Conservation (phyloP, 2,113 vertebrate species). For the Alaudala cheleensis region DNA sequence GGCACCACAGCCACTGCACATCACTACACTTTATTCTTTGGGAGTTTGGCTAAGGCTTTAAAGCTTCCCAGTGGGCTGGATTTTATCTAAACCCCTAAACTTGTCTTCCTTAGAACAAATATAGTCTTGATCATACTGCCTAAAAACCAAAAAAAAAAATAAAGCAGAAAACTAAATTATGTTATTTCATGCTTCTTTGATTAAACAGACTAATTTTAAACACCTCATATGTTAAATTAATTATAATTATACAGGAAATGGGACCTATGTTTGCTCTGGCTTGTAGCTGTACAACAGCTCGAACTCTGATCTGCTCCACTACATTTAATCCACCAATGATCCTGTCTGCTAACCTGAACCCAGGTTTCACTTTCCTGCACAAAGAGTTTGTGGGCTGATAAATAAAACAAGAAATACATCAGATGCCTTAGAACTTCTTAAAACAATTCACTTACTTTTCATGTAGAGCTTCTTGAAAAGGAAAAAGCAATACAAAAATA, state of each 20-base stretch:
- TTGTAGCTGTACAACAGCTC: not conserved
- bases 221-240: not conserved
- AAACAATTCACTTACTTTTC: not conserved
- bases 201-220: conserved; percentile 33
- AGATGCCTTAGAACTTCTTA: not conserved
- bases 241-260: conserved; percentile 5
- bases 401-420: not conserved
- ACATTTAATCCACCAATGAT: not conserved
- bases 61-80: not conserved
- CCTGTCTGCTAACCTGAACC: not conserved
- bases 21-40: not conserved
- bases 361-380: not conserved
- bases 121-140: not conserved
- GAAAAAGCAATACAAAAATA: not conserved
- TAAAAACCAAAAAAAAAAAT: not conserved
- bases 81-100: not conserved
- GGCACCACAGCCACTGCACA: not conserved
- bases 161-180: not conserved
- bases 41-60: not conserved
- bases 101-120: not conserved
- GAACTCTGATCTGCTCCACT: not conserved
- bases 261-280: not conserved
- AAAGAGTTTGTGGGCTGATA: not conserved
- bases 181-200: not conserved
- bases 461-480: not conserved